Conservation (phyloP, 1,140 invertebrate genomes). For the Drosophila pallidifrons region DNA sequence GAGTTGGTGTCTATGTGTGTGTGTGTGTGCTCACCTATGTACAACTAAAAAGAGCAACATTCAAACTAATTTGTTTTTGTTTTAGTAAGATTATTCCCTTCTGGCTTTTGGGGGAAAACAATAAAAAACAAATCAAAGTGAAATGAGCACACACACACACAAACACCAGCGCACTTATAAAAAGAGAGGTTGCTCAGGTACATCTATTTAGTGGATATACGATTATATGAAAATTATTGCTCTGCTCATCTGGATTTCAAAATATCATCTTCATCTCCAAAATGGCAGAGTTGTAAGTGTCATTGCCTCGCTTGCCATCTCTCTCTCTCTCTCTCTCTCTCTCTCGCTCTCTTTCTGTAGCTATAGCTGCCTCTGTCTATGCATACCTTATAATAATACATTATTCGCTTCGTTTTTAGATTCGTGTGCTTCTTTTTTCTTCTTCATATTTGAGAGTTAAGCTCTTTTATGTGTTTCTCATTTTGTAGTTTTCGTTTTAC, state of each 20-base stretch:
- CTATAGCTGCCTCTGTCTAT: constrained; percentile 11
- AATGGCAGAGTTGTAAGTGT: constrained; percentile 45
- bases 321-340: constrained; percentile 13
- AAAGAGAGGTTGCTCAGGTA: background rate
- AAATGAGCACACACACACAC: constrained; percentile 26
- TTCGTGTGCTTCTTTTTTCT: constrained; percentile 6
- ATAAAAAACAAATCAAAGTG: constrained; percentile 41
- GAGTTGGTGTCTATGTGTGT: constrained; percentile 12
- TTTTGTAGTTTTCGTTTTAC: constrained; percentile 76
- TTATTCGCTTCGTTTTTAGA: constrained; percentile 23
- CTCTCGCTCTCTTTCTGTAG: background rate
- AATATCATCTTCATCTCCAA: constrained; percentile 11
- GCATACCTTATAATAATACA: constrained; percentile 44
- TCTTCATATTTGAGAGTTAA: constrained; percentile 8
- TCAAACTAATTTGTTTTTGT: constrained; percentile 44
- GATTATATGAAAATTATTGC: constrained; percentile 7
- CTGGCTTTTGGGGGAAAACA: constrained; percentile 14
- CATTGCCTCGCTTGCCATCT: constrained; percentile 29
- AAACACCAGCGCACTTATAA: background rate
- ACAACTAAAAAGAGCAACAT: constrained; percentile 3
- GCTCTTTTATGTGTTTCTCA: constrained; percentile 67
- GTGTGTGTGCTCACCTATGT: constrained; percentile 11
- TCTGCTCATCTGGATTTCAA: background rate
- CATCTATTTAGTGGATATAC: background rate
- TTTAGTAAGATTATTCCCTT: constrained; percentile 27